These are phyloP conservation scores for Caenorhabditis inopinata DNA, from an alignment of 1,140 invertebrate species.

Conservation along the genomic window DNA sequence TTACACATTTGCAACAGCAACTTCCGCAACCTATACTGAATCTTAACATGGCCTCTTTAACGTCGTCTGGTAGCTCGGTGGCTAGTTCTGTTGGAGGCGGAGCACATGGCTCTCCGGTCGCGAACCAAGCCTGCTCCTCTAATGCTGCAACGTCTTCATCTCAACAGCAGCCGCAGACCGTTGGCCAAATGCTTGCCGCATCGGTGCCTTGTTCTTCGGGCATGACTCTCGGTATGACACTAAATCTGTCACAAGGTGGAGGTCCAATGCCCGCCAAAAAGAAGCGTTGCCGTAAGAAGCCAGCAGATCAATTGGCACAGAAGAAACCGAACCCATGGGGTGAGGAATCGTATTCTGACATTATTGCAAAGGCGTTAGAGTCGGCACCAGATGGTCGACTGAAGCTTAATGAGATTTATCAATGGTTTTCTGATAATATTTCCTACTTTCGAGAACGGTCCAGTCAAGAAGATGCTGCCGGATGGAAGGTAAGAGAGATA, in stretches of 20 bases:
- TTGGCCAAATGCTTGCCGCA: slow-evolving; percentile 47
- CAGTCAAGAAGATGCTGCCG: slow-evolving; percentile 61
- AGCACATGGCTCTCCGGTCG: not conserved
- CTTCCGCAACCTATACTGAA: slow-evolving; percentile 4
- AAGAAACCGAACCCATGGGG: slow-evolving; percentile 66
- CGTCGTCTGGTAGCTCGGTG: slow-evolving; percentile 10
- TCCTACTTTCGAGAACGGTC: slow-evolving; percentile 63
- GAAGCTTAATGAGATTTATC: slow-evolving; percentile 65
- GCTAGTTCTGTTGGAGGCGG: slow-evolving; percentile 12
- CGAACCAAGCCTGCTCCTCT: not conserved
- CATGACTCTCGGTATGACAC: slow-evolving; percentile 32
- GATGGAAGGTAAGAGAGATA: slow-evolving; percentile 60
- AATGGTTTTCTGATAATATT: slow-evolving; percentile 65
- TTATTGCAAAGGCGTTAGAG: slow-evolving; percentile 59
- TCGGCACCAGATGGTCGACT: slow-evolving; percentile 57
- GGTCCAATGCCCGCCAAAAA: slow-evolving; percentile 50
- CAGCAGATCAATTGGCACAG: slow-evolving; percentile 53
- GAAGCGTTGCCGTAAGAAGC: slow-evolving; percentile 59
- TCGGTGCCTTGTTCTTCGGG: not conserved
- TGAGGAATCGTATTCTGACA: slow-evolving; percentile 64
- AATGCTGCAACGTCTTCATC: not conserved
- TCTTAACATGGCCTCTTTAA: slow-evolving; percentile 12
- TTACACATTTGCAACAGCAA: not conserved
- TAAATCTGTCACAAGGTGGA: not conserved
- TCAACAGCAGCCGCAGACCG: slow-evolving; percentile 28